Percentiles rank a stretch among this genome's conserved stretches.
These are phyloP conservation scores for Cybosia mesomella DNA, from an alignment of 2,888 invertebrate species.

Conservation along the genomic window DNA sequence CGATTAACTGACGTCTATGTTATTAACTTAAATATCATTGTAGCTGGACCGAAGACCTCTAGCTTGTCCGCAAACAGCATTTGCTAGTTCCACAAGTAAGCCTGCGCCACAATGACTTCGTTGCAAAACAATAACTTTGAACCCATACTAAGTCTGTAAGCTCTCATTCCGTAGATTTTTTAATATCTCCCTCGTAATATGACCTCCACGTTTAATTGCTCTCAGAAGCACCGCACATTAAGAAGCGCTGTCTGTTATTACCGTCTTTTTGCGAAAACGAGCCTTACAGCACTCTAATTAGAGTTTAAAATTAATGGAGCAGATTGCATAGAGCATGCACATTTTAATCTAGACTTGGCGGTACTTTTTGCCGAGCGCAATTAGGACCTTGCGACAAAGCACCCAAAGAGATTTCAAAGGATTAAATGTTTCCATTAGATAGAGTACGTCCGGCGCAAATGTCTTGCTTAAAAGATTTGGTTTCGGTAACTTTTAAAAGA, in stretches of 20 bases:
- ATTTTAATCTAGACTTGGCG: constrained; percentile 76
- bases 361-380: constrained; percentile 74
- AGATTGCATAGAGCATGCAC: constrained; percentile 53
- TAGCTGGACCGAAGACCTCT: no score
- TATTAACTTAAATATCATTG: no score
- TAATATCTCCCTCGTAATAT: constrained; percentile 60
- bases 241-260: constrained; percentile 56
- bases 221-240: constrained; percentile 60
- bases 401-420: constrained; percentile 70
- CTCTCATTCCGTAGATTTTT: constrained; percentile 40
- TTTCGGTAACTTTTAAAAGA: neutral
- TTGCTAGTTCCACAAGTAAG: neutral
- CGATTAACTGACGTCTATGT: no score
- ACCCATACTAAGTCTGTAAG: constrained; percentile 19
- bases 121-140: constrained; percentile 20
- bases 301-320: constrained; percentile 44
- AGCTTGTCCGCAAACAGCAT: neutral
- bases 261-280: constrained; percentile 35
- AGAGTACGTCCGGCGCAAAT: constrained; percentile 57
- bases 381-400: constrained; percentile 72
- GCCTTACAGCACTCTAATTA: constrained; percentile 44
- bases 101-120: neutral
- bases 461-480: constrained; percentile 39
- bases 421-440: constrained; percentile 79
- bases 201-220: constrained; percentile 73